Evolutionary conservation across 2,797 vertebrate species (phyloP).

Genomic region (Anguilla marmorata): DNA sequence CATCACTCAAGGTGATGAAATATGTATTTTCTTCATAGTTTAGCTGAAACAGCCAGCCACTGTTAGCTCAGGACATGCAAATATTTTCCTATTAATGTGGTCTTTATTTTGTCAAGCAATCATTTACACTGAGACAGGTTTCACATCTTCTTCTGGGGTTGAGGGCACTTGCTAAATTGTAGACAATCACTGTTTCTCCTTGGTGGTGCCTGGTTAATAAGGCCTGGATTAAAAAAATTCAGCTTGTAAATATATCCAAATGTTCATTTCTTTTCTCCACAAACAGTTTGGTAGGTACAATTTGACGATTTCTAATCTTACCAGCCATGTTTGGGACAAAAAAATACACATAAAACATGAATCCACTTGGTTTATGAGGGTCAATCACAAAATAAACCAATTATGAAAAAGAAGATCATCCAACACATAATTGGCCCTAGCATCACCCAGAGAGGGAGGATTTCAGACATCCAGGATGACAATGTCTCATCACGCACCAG

Average conservation of each 20-base stretch:
- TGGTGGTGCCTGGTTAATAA: background rate
- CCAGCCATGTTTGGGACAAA: background rate
- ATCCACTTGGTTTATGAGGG: background rate
- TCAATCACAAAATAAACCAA: background rate
- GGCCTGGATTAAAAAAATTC: background rate
- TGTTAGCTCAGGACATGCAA: background rate
- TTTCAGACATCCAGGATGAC: too few species aligned
- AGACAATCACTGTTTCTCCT: background rate
- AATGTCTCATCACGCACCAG: too few species aligned
- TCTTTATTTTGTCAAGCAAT: background rate
- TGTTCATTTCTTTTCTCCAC: background rate
- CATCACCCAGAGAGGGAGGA: too few species aligned
- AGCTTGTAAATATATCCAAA: background rate
- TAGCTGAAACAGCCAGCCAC: background rate
- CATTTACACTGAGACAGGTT: background rate
- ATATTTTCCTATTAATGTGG: background rate
- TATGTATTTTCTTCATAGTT: background rate
- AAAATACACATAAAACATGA: background rate
- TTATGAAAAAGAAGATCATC: background rate
- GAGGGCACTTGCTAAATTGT: background rate
- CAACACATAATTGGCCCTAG: background rate
- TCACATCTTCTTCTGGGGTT: background rate
- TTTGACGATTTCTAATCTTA: background rate
- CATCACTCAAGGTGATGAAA: conserved; percentile 60
- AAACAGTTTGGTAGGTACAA: background rate